These are phyloP conservation scores for Cladopsammia gracilis DNA, from an alignment of 64 coral and sea anemone genomes.

Conservation along the genomic window DNA sequence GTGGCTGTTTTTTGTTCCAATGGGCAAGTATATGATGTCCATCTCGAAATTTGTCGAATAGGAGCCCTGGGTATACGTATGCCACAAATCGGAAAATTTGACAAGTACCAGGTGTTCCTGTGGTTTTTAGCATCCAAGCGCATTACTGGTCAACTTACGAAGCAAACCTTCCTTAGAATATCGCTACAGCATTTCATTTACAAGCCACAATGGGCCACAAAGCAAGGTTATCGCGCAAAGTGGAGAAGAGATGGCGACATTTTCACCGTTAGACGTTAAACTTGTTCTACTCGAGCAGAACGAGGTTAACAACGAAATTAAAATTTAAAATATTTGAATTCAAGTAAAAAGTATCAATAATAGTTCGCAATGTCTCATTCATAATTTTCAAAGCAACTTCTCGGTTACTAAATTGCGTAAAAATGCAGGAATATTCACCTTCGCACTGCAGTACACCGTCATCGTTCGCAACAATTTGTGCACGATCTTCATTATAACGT, in stretches of 20 bases:
- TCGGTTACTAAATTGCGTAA: not conserved
- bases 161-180: not conserved
- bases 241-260: too few relatives aligned
- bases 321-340: too few relatives aligned
- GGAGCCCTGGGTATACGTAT: not conserved
- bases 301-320: not conserved
- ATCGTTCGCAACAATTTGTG: too few relatives aligned
- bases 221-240: too few relatives aligned
- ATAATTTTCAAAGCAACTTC: conserved; percentile 35
- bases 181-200: not conserved
- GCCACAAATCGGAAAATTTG: conserved; percentile 3
- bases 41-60: conserved; percentile 37
- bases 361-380: not conserved
- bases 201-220: too few relatives aligned
- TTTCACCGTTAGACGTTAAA: not conserved
- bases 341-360: too few relatives aligned
- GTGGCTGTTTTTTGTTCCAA: not conserved
- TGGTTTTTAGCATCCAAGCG: conserved; percentile 2
- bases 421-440: conserved; percentile 16
- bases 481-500: too few relatives aligned
- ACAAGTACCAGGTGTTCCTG: conserved; percentile 22
- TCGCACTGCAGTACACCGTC: too few relatives aligned
- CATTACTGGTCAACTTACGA: not conserved
- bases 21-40: not conserved
- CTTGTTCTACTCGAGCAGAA: not conserved